These are phyloP conservation scores for Caranx melampygus DNA, from an alignment of 2,113 vertebrate genomes.

Conservation along the genomic window DNA sequence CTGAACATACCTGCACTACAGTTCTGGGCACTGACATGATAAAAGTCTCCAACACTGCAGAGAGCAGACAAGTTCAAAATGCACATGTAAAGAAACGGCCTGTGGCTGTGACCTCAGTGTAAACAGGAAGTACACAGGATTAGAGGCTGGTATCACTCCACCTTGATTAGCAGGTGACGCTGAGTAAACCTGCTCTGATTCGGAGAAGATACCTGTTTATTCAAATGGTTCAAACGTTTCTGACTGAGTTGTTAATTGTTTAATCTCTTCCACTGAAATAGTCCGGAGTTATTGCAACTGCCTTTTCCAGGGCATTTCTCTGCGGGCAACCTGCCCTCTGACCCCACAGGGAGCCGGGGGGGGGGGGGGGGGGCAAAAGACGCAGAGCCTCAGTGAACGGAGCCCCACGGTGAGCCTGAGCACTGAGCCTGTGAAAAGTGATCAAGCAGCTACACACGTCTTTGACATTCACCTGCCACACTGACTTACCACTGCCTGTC, in stretches of 20 bases:
- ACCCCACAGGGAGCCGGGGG: background rate
- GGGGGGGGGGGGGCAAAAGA: slow-evolving; percentile 21
- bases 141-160: background rate
- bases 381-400: slow-evolving; percentile 17
- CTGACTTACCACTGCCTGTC: slow-evolving; percentile 33
- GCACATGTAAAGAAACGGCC: too few relatives aligned
- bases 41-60: too few relatives aligned
- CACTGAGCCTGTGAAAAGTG: slow-evolving; percentile 26
- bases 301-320: slow-evolving; percentile 16
- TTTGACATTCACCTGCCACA: slow-evolving; percentile 44
- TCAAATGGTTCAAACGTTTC: background rate
- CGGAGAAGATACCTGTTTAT: background rate
- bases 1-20: background rate
- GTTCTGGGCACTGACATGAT: too few relatives aligned
- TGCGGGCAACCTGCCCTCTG: slow-evolving; percentile 30
- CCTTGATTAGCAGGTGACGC: too few relatives aligned
- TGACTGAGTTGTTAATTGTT: background rate
- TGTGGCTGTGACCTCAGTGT: background rate
- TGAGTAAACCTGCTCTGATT: background rate
- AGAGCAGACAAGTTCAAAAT: too few relatives aligned
- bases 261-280: background rate
- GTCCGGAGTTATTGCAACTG: background rate
- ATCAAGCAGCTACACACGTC: slow-evolving; percentile 11
- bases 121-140: background rate
- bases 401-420: slow-evolving; percentile 11